These are phyloP conservation scores for Lasioglossum marginatum DNA, from an alignment of 2,888 invertebrate genomes.

Conservation along the genomic window DNA sequence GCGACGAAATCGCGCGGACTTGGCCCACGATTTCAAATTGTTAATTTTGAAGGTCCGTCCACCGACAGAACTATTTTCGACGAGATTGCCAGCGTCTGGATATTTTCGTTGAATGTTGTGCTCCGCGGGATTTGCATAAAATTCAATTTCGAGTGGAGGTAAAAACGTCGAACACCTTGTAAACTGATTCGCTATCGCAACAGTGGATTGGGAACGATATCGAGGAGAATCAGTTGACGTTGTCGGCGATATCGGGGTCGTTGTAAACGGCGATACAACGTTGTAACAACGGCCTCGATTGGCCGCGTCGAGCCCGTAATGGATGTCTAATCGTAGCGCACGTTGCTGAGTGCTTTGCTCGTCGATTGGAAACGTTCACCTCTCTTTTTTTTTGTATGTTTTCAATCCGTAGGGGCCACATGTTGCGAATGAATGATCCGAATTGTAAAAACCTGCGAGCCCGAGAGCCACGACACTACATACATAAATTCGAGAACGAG, in stretches of 20 bases:
- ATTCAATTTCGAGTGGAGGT: conserved; percentile 1
- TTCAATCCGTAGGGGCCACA: background rate
- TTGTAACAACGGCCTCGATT: conserved; percentile 42
- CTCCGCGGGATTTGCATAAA: background rate
- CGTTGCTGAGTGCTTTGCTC: background rate
- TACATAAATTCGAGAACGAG: background rate
- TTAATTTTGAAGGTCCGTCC: background rate
- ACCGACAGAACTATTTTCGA: background rate
- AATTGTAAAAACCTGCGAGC: background rate
- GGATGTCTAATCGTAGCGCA: conserved; percentile 50
- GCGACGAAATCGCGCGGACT: too few species aligned
- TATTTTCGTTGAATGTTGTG: background rate
- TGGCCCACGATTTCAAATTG: too few species aligned
- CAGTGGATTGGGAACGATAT: conserved; percentile 23
- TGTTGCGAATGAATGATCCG: background rate
- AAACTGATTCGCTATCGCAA: conserved; percentile 12
- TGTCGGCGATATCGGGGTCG: conserved; percentile 46
- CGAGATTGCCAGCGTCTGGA: background rate
- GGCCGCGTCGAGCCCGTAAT: conserved; percentile 48
- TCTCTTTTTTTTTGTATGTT: background rate
- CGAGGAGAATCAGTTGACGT: conserved; percentile 40
- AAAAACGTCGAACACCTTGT: conserved; percentile 2
- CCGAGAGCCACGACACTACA: too few species aligned
- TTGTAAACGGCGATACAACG: conserved; percentile 55
- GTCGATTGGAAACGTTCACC: background rate